A percentile compares a stretch with the other conserved stretches of the same genome.
These are phyloP conservation scores for Notothenia rossii DNA, from an alignment of 2,113 vertebrate genomes.

Conservation along the genomic window DNA sequence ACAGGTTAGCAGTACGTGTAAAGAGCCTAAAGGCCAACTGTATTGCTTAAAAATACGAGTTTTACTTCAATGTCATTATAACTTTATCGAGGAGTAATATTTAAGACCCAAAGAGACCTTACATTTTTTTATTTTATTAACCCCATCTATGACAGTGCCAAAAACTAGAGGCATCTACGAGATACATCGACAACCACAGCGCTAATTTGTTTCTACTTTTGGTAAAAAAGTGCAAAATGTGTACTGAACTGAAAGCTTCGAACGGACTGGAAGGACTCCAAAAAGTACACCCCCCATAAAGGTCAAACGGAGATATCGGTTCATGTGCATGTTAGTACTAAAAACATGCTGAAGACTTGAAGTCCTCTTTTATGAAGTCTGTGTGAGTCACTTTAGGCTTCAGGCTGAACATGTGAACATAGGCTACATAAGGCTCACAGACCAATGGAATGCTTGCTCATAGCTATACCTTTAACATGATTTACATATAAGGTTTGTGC, in stretches of 20 bases:
- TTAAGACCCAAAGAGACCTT: neutral
- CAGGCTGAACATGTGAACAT: constrained; percentile 28
- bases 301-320: neutral
- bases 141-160: neutral
- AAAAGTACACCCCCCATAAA: neutral
- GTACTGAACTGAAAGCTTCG: neutral
- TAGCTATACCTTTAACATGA: neutral
- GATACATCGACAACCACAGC: neutral
- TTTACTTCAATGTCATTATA: neutral
- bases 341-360: neutral
- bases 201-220: neutral
- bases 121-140: neutral
- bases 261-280: neutral
- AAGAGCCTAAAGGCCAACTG: no score
- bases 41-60: no score
- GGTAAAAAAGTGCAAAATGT: neutral
- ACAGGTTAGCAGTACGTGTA: no score
- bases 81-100: neutral
- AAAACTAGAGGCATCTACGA: neutral
- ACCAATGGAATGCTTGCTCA: constrained; percentile 1
- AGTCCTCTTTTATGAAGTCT: neutral
- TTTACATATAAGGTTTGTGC: constrained; percentile 15
- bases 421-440: no score
- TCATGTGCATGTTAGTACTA: neutral
- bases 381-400: constrained; percentile 26